Evolutionary conservation across 2,888 invertebrate genomes (phyloP).

Genomic region (Amphipoea oculea): DNA sequence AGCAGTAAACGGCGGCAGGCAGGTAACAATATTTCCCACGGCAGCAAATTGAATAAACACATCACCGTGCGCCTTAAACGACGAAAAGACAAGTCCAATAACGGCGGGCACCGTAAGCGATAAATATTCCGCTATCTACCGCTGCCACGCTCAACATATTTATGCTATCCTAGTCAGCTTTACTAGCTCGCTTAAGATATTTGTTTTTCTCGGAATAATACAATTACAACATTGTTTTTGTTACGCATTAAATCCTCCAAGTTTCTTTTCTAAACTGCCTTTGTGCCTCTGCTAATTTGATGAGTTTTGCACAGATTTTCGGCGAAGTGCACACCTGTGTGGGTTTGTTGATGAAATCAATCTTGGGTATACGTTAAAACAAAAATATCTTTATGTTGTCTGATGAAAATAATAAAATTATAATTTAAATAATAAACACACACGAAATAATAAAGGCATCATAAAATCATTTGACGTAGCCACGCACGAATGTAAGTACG

Average conservation of each 20-base stretch:
- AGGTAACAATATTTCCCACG: slow-evolving; percentile 87
- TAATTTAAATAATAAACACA: slow-evolving; percentile 27
- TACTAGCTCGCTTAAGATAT: slow-evolving; percentile 75
- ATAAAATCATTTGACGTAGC: slow-evolving; percentile 62
- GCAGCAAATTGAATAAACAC: slow-evolving; percentile 89
- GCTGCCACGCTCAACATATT: slow-evolving; percentile 77
- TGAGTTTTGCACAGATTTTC: slow-evolving; percentile 32
- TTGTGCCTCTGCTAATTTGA: slow-evolving; percentile 39
- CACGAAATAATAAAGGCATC: slow-evolving; percentile 57
- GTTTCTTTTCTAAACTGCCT: slow-evolving; percentile 51
- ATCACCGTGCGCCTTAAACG: slow-evolving; percentile 87
- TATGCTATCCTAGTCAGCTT: slow-evolving; percentile 79
- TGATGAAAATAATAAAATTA: neutral
- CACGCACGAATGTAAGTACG: slow-evolving; percentile 58
- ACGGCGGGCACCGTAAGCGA: slow-evolving; percentile 79
- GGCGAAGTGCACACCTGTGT: neutral
- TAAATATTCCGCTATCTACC: slow-evolving; percentile 85
- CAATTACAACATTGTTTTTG: slow-evolving; percentile 62
- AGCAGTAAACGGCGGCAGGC: slow-evolving; percentile 78
- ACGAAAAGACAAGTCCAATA: slow-evolving; percentile 89
- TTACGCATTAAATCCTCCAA: slow-evolving; percentile 49
- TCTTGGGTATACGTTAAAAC: neutral
- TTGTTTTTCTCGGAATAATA: slow-evolving; percentile 72
- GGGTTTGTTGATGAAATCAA: neutral
- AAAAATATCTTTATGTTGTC: too few relatives aligned